phyloP scores from a whole-genome alignment of 2,797 vertebrate genomes.

The Urophycis tenuis region DNA sequence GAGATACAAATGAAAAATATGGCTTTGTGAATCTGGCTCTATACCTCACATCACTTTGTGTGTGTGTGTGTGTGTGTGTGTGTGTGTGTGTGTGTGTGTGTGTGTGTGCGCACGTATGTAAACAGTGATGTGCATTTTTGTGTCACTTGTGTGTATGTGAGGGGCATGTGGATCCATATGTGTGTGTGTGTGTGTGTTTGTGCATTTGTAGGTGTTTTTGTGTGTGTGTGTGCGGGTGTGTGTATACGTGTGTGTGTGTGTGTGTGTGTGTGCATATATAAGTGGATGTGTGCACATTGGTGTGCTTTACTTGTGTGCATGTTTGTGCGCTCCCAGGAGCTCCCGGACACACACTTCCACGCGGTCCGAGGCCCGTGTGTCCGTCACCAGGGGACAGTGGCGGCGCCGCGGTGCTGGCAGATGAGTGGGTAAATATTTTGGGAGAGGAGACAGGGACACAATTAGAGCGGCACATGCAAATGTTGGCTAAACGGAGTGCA shows the following conservation, averaged over 20 bases:
- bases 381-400: constrained; percentile 45
- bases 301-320: background rate
- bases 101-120: too few relatives aligned
- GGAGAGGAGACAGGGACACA: constrained; percentile 56
- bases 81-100: background rate
- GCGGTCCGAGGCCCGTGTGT: constrained; percentile 32
- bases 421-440: constrained; percentile 64
- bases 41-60: background rate
- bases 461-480: constrained; percentile 64
- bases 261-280: background rate
- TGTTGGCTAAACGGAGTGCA: constrained; percentile 56
- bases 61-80: background rate
- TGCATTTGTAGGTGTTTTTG: background rate
- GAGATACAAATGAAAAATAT: background rate
- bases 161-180: too few relatives aligned
- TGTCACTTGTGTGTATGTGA: background rate
- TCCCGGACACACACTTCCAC: constrained; percentile 45
- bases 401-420: constrained; percentile 47
- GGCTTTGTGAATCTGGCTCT: background rate
- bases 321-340: constrained; percentile 16
- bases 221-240: background rate
- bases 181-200: background rate
- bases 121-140: too few relatives aligned
- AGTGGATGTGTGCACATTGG: background rate
- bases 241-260: background rate